These are phyloP conservation scores for Frankliniella intonsa DNA, from an alignment of 2,888 invertebrate species.

Conservation along the genomic window DNA sequence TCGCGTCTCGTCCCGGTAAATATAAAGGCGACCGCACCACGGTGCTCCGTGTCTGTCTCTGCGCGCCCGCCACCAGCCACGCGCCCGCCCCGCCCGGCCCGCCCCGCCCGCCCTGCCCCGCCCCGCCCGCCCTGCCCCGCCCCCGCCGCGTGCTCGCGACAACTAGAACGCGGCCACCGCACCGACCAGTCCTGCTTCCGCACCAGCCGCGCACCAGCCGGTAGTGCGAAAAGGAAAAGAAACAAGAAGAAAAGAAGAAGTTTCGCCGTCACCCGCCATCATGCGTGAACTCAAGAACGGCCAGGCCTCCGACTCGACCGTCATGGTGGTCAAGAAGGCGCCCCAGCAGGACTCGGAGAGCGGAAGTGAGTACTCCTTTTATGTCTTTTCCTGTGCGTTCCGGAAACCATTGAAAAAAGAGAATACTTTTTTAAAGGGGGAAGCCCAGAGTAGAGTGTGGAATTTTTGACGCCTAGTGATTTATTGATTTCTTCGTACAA, in stretches of 20 bases:
- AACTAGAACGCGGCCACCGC: too few relatives aligned
- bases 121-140: neutral
- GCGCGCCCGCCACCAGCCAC: neutral
- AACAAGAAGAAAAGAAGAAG: too few relatives aligned
- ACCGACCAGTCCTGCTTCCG: neutral
- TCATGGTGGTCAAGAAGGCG: constrained; percentile 17
- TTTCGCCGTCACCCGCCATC: neutral
- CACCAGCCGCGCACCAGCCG: neutral
- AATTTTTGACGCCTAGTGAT: too few relatives aligned
- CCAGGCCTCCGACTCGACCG: constrained; percentile 3
- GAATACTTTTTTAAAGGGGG: too few relatives aligned
- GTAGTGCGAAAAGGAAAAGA: neutral
- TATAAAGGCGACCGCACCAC: neutral
- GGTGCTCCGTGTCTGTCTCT: neutral
- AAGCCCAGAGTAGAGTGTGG: too few relatives aligned
- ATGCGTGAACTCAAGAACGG: constrained; percentile 24
- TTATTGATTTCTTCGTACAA: too few relatives aligned
- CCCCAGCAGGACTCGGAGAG: neutral
- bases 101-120: neutral
- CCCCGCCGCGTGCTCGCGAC: neutral
- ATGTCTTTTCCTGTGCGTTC: neutral
- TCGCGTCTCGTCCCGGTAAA: neutral
- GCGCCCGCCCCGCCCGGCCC: neutral
- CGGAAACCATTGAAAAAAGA: too few relatives aligned
- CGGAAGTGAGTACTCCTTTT: neutral